Conservation (phyloP, 2,797 vertebrate genomes). For the Pristis pectinata region DNA sequence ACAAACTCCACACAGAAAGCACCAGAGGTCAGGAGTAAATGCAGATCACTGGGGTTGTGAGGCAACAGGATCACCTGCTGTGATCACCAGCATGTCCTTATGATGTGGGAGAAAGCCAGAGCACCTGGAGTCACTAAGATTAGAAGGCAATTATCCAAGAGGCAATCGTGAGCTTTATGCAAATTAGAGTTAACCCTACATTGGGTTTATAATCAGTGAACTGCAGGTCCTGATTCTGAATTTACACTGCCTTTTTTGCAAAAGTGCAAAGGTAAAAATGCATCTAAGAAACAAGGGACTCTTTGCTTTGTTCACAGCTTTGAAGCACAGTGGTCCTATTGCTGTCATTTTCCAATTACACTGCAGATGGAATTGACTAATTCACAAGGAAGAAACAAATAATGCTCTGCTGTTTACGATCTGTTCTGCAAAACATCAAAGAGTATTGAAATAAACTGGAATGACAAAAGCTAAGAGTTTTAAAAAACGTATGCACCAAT, state of each 20-base stretch:
- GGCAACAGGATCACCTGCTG: too few relatives aligned
- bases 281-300: background rate
- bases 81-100: too few relatives aligned
- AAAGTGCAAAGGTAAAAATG: background rate
- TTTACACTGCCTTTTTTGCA: background rate
- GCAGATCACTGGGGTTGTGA: too few relatives aligned
- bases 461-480: background rate
- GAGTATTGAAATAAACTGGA: background rate
- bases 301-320: background rate
- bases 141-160: background rate
- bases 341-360: background rate
- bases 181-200: background rate
- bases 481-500: too few relatives aligned
- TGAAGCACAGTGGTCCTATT: background rate
- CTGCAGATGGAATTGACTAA: background rate
- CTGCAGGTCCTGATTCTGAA: background rate
- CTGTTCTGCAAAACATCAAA: background rate
- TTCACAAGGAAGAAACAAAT: slow-evolving; percentile 7
- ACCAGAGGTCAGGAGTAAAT: too few relatives aligned
- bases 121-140: too few relatives aligned
- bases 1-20: too few relatives aligned
- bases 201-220: background rate
- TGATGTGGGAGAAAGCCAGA: too few relatives aligned
- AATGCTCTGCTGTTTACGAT: slow-evolving; percentile 15
- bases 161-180: background rate